Evolutionary conservation across 2,888 invertebrate species (phyloP), one percentile per base, ranked within the genome.

Genomic region (Lobophora halterata): DNA sequence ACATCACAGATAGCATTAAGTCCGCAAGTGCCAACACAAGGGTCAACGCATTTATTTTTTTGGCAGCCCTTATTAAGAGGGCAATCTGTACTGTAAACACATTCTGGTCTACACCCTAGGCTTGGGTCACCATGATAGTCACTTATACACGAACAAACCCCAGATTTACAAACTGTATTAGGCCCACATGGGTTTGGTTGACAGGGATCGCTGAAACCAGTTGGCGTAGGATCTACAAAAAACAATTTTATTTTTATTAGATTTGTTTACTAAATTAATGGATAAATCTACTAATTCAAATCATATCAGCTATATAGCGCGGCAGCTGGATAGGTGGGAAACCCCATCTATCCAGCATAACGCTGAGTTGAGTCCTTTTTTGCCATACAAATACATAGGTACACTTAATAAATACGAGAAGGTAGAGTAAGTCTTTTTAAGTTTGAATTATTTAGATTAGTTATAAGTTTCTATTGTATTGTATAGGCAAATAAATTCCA

Each of bases 1-100:
- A 93, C 92, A 49, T 92, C 90, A 59, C 94, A 94, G 35, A 90
- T 80, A 4, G 94, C 93, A 62, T 91, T 91, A 40, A 88, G 63
- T 3, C 92, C 93, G 64, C 94, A 94, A 5, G 92, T 91, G 50
- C 91, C 92, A 26, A 90, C 89, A 63, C 94, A 93, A 11, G 93
- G 93, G 74, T 93, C 90, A n/a, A 86, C 61, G 60, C 93, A 93
- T 72, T 93, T 93, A 63, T 92, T 91, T 58, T 88, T 75, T 49
- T 90, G 87, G 55, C 93, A 93, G 20, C 92, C 91, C 60, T 89
- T 91, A 49, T 91, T 89, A 41, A 86, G 71, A 7, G 89, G 72
- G 63, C 93, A 93, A 61, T 93, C 93, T 0, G 90, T 85, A 62
- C 90, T 93, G 27, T 91, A 80, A 1, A 93, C 88, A 65, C 93